Evolutionary conservation across 2,888 invertebrate genomes (phyloP), one percentile per base, ranked within the genome.

Genomic region (Mesodorylaimus sp.): DNA sequence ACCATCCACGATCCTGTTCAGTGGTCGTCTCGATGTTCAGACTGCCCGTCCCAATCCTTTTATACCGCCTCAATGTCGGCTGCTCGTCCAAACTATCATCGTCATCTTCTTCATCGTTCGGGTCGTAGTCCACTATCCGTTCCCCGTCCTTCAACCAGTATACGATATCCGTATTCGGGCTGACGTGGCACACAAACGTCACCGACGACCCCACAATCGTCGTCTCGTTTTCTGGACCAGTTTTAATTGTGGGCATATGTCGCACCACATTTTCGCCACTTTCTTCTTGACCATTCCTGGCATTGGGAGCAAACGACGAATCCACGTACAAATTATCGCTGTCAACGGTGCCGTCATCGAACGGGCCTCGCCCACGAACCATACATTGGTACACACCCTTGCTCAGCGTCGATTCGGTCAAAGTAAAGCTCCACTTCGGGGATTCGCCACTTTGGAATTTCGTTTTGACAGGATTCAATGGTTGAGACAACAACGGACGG

Each of bases 71-170:
- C n/a, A n/a, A n/a, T n/a, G n/a, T n/a, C n/a, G n/a, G 41, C 5
- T 10, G 5, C 7, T 39, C 41, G 41, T 10, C 7, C 5, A 39
- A 23, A 19, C 21, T 19, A n/a, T n/a, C n/a, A n/a, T n/a, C n/a
- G n/a, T n/a, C n/a, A n/a, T n/a, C n/a, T n/a, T n/a, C n/a, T n/a
- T n/a, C n/a, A 5, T 21, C 5, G 7, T 19, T n/a, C n/a, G 16
- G 41, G 7, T 7, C 32, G 16, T 13, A 32, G 16, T 32, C 32
- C 10, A 16, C 16, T 7, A 32, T 32, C n/a, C n/a, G n/a, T n/a
- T n/a, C 3, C 26, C 21, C 25, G 25, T 38, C 25, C 38, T 47
- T 47, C 3, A 38, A n/a, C 47, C 47, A 47, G n/a, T 5, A 38
- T 21, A 47, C 47, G 3, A 24, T 5, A 26, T 24, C 13, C 5